Evolutionary conservation across 2,113 vertebrate species (phyloP).

Genomic region (Epinephelus moara): DNA sequence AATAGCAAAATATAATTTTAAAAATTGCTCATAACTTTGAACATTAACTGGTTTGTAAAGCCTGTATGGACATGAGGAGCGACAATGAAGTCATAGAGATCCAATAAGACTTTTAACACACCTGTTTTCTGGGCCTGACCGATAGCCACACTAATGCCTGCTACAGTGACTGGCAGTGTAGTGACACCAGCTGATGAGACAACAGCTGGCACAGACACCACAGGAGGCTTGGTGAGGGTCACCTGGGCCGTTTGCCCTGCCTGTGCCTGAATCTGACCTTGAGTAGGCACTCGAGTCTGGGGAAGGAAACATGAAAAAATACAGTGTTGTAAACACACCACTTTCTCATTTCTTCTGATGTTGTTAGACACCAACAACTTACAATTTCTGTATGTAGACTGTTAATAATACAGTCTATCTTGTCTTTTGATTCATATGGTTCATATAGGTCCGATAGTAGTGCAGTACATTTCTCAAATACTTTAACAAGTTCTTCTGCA

Average conservation of each 20-base stretch:
- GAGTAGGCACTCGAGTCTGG: slow-evolving; percentile 88
- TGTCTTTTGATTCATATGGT: not conserved
- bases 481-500: not conserved
- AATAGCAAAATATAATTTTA: not conserved
- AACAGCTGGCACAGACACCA: slow-evolving; percentile 91
- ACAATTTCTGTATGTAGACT: not conserved
- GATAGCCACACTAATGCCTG: slow-evolving; percentile 91
- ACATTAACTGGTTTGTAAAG: not conserved
- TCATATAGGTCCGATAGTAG: no score
- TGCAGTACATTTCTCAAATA: not conserved
- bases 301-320: not conserved
- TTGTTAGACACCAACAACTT: not conserved
- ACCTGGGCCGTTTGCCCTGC: slow-evolving; percentile 89
- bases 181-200: slow-evolving; percentile 92
- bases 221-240: slow-evolving; percentile 91
- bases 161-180: slow-evolving; percentile 89
- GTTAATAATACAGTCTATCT: not conserved
- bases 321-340: no score
- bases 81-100: not conserved
- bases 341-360: not conserved
- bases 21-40: not conserved
- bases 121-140: slow-evolving; percentile 89
- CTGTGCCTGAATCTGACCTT: slow-evolving; percentile 88
- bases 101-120: slow-evolving; percentile 33
- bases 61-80: not conserved